Evolutionary conservation across 2,888 invertebrate species (phyloP).

Genomic region (Patella pellucida): DNA sequence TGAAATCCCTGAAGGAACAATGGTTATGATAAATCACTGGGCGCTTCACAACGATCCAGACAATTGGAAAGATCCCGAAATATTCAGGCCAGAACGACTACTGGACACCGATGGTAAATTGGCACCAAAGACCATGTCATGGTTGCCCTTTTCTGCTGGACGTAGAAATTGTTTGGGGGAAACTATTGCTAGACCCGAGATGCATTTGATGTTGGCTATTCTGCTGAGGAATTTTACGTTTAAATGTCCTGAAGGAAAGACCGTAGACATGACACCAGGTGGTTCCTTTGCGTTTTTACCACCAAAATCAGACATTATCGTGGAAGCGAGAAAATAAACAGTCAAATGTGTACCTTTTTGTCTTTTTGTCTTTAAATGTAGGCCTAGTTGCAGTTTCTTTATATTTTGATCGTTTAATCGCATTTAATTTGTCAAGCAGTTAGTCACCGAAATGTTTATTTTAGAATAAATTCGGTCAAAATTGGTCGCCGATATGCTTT

Average conservation of each 20-base stretch:
- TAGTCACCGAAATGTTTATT: too few species aligned
- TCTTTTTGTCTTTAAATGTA: too few species aligned
- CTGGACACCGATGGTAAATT: slow-evolving; percentile 50
- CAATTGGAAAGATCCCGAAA: slow-evolving; percentile 48
- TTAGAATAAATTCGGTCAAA: too few species aligned
- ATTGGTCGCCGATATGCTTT: too few species aligned
- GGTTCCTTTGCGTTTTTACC: neutral
- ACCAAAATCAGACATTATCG: neutral
- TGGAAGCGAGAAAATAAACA: too few species aligned
- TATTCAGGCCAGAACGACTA: slow-evolving; percentile 54
- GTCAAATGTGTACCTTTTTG: too few species aligned
- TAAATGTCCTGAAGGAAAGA: neutral
- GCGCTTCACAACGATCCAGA: slow-evolving; percentile 51
- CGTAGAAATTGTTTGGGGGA: slow-evolving; percentile 34
- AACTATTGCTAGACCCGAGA: slow-evolving; percentile 32
- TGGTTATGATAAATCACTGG: slow-evolving; percentile 49
- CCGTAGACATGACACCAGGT: neutral
- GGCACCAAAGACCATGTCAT: slow-evolving; percentile 47
- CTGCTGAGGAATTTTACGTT: slow-evolving; percentile 30
- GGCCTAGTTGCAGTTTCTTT: too few species aligned
- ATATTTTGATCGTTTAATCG: too few species aligned
- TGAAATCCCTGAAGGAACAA: slow-evolving; percentile 50
- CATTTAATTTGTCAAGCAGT: too few species aligned
- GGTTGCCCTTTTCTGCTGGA: slow-evolving; percentile 59
- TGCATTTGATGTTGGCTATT: slow-evolving; percentile 23